Evolutionary conservation across 2,888 invertebrate genomes (phyloP), one percentile per base, ranked within the genome.

Genomic region (Ceramica pisi): DNA sequence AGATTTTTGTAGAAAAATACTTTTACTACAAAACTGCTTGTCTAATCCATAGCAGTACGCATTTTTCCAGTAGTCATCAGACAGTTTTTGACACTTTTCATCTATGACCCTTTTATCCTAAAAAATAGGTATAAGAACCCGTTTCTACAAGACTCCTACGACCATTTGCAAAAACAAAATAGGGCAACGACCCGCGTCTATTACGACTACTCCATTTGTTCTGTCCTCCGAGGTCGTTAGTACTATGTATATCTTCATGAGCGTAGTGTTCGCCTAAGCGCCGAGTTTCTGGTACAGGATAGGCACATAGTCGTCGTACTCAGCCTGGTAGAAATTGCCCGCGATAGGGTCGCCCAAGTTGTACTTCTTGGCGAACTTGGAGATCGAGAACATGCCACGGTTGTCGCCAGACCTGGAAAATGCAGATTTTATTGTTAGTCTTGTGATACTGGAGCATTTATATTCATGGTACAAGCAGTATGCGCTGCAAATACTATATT

Each of bases 241-340:
- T 63, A 57, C 14, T 12, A 41, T 2, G 4, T 51, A 41, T 51
- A 41, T 56, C 26, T 46, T 67, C 6, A n/a, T 48, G 38, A 55
- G 19, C 46, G 10, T 26, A 16, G 19, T 9, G 1, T 10, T 19
- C 21, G 5, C 68, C 89, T 92, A 94, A 55, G 79, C 91, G 51
- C 93, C 94, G 4, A 96, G 91, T 80, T 96, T 95, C 72, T 95
- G 91, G 90, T 95, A 95, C 3, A 97, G 88, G 1, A 94, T 85
- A 0, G 96, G 98, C 19, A 98, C 98, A 86, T 98, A 98, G 86
- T 98, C 98, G 88, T 98, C 98, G 90, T 96, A 98, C 86, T 98
- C 95, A 0, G 98, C 98, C 90, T 97, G 97, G 91, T 97, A 98
- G 90, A 98, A 97, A 90, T 98, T 98, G 26, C 98, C 98, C 74